These are phyloP conservation scores for Fragum whitleyi DNA, from an alignment of 2,888 invertebrate species.

Conservation along the genomic window DNA sequence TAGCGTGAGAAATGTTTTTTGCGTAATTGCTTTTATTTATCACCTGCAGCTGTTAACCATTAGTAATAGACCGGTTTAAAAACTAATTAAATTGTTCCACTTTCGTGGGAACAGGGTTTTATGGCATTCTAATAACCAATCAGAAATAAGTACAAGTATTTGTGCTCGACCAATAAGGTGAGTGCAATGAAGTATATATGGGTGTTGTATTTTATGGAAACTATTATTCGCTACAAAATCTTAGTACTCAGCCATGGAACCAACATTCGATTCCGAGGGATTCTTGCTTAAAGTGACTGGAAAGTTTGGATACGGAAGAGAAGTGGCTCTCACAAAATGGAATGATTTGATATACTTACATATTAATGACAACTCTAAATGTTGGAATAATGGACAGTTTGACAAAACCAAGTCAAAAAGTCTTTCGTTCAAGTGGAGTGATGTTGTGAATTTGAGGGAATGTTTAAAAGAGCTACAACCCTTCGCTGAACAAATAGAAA, in stretches of 20 bases:
- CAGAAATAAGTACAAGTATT: neutral
- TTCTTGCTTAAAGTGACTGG: slow-evolving; percentile 29
- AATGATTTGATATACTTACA: slow-evolving; percentile 25
- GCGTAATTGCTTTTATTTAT: no score
- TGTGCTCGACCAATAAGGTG: slow-evolving; percentile 1
- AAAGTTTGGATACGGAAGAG: slow-evolving; percentile 27
- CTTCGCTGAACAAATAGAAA: slow-evolving; percentile 22
- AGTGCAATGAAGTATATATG: neutral
- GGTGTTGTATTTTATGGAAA: neutral
- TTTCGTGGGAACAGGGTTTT: slow-evolving; percentile 3
- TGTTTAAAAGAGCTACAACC: slow-evolving; percentile 10
- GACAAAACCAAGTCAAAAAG: slow-evolving; percentile 25
- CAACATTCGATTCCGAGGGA: slow-evolving; percentile 26
- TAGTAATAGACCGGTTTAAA: no score
- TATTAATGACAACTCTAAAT: slow-evolving; percentile 33
- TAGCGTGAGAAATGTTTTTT: no score
- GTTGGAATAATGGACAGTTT: slow-evolving; percentile 29
- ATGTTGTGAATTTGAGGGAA: neutral
- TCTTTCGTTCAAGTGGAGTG: slow-evolving; percentile 25
- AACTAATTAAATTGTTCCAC: no score
- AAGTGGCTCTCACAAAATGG: slow-evolving; percentile 31
- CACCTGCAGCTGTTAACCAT: no score
- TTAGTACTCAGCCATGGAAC: slow-evolving; percentile 15
- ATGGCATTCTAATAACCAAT: neutral
- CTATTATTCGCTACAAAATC: neutral